phyloP scores from a whole-genome alignment of 2,888 invertebrate genomes.

The Odontothrips loti region DNA sequence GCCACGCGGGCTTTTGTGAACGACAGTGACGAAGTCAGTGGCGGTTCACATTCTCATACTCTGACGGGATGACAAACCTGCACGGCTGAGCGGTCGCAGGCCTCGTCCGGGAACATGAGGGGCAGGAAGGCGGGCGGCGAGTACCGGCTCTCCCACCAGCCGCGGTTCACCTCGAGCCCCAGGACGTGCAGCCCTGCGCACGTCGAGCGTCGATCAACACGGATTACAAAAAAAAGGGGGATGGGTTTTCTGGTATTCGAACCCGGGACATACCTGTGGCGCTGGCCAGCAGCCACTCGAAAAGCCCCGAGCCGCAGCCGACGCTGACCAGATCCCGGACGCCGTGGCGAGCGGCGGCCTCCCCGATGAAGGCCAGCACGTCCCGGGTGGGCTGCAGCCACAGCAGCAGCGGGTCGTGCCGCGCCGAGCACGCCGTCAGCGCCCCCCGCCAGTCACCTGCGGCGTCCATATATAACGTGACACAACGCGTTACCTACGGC shows the following conservation, averaged over 20 bases:
- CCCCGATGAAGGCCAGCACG: constrained; percentile 39
- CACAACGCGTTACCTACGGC: not conserved
- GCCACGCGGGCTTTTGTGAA: no score
- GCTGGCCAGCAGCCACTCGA: constrained; percentile 43
- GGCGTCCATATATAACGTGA: no score
- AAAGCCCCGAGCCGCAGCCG: constrained; percentile 45
- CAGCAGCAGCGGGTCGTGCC: constrained; percentile 34
- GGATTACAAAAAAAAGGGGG: no score
- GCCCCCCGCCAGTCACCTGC: constrained; percentile 32
- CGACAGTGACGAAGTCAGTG: no score
- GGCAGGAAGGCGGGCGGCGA: constrained; percentile 7
- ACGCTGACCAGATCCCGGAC: constrained; percentile 41
- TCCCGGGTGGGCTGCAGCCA: constrained; percentile 42
- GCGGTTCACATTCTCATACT: no score
- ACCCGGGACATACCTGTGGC: constrained; percentile 36
- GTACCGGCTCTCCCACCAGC: constrained; percentile 42
- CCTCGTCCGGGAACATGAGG: constrained; percentile 27
- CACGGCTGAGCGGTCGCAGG: not conserved
- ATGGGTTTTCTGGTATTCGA: not conserved
- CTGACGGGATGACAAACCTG: no score
- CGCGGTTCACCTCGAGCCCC: constrained; percentile 43
- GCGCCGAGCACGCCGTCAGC: constrained; percentile 29
- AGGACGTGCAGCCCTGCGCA: constrained; percentile 40
- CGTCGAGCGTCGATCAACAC: not conserved
- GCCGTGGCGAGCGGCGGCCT: constrained; percentile 28